phyloP scores from a whole-genome alignment of 1,140 invertebrate species.

The Ridgeia piscesae region DNA sequence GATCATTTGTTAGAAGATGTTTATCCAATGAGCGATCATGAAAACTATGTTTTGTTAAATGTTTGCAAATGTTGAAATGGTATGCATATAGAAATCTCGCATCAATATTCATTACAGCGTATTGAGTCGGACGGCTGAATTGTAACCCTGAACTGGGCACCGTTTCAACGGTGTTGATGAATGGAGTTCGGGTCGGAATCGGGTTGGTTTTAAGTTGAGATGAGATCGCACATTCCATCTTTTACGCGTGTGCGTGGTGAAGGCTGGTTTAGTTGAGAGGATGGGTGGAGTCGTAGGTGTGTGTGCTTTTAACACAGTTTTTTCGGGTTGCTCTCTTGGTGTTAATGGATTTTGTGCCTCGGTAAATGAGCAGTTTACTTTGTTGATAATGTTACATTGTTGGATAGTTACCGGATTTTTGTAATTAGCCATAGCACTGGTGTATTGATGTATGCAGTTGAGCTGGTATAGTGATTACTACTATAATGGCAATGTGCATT shows the following conservation, averaged over 20 bases:
- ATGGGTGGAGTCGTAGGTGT: not conserved
- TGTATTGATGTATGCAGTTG: not conserved
- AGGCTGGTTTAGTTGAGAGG: not conserved
- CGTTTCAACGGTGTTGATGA: not conserved
- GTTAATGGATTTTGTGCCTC: not conserved
- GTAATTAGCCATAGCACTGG: not conserved
- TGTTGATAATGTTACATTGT: not conserved
- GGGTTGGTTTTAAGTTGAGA: conserved; percentile 1
- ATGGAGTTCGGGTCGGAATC: not conserved
- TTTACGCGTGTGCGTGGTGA: not conserved
- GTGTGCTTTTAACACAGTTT: not conserved
- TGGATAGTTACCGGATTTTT: not conserved
- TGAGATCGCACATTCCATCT: conserved; percentile 4
- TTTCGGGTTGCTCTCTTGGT: not conserved
- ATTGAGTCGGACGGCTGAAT: not conserved
- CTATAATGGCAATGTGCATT: not conserved
- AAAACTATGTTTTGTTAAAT: conserved; percentile 7
- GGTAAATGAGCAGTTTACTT: not conserved
- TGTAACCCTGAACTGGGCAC: not conserved
- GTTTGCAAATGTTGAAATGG: conserved; percentile 1
- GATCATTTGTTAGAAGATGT: not conserved
- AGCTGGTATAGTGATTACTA: not conserved
- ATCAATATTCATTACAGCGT: not conserved
- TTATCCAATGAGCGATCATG: not conserved
- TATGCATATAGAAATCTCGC: not conserved